These are phyloP conservation scores for Cheilosia soror DNA, from an alignment of 2,888 invertebrate genomes.

Conservation along the genomic window DNA sequence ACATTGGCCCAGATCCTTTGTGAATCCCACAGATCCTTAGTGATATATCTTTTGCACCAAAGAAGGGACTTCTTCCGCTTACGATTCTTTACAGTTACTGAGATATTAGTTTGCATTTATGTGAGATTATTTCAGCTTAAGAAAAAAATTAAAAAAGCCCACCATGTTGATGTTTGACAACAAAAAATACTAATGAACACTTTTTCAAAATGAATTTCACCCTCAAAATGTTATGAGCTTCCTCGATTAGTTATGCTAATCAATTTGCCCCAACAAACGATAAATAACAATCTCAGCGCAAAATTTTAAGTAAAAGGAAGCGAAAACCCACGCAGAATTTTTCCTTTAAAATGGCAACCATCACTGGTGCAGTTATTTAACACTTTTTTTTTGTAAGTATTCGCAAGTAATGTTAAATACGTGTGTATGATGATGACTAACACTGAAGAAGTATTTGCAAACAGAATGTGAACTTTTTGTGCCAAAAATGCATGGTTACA, in stretches of 20 bases:
- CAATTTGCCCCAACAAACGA: slow-evolving; percentile 49
- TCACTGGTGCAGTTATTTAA: slow-evolving; percentile 28
- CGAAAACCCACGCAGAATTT: slow-evolving; percentile 22
- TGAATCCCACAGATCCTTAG: too few species aligned
- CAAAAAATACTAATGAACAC: slow-evolving; percentile 17
- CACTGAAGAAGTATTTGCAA: neutral
- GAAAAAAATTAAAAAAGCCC: neutral
- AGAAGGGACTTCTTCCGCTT: too few species aligned
- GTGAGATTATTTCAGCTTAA: too few species aligned
- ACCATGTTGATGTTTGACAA: neutral
- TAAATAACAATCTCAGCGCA: slow-evolving; percentile 40
- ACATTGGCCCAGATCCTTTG: too few species aligned
- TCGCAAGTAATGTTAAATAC: slow-evolving; percentile 1
- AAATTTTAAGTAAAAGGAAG: neutral
- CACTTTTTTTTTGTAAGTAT: slow-evolving; percentile 1
- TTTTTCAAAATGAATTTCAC: slow-evolving; percentile 37
- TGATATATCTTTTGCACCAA: too few species aligned
- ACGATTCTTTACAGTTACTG: too few species aligned
- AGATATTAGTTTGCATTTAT: too few species aligned
- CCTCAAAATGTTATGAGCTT: slow-evolving; percentile 59
- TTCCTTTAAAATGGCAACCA: slow-evolving; percentile 19
- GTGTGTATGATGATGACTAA: neutral
- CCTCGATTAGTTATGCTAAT: slow-evolving; percentile 67
- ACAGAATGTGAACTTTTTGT: slow-evolving; percentile 21
- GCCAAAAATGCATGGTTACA: slow-evolving; percentile 34